Evolutionary conservation across 2,113 vertebrate genomes (phyloP).

Genomic region (Cephalopholis sonnerati): DNA sequence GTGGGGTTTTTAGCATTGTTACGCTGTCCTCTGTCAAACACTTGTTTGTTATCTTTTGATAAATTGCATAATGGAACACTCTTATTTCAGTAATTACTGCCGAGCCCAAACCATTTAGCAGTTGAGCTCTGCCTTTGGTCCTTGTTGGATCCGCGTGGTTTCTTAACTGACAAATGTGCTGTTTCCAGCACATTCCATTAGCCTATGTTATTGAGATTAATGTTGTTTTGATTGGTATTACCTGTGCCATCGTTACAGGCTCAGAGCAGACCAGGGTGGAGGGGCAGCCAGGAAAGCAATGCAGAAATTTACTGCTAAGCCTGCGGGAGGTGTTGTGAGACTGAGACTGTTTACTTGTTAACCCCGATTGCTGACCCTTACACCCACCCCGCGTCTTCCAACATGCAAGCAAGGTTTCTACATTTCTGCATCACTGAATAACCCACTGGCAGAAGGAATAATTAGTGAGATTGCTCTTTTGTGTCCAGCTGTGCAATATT

Average conservation of each 20-base stretch:
- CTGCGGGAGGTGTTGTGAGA: neutral
- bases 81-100: constrained; percentile 28
- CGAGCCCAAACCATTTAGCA: constrained; percentile 26
- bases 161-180: constrained; percentile 58
- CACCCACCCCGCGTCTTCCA: neutral
- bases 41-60: constrained; percentile 23
- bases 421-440: neutral
- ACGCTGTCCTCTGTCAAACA: neutral
- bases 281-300: neutral
- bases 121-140: constrained; percentile 12
- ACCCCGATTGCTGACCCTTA: constrained; percentile 2
- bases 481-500: constrained; percentile 48
- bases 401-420: constrained; percentile 7
- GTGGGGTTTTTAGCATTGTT: neutral
- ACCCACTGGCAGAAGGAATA: constrained; percentile 19
- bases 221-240: constrained; percentile 54
- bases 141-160: constrained; percentile 27
- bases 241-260: constrained; percentile 12
- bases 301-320: neutral
- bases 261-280: neutral
- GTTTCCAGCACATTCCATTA: constrained; percentile 46
- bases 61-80: constrained; percentile 11
- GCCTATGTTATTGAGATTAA: constrained; percentile 60
- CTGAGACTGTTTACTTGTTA: constrained; percentile 12
- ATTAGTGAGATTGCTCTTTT: constrained; percentile 43